Percentiles rank a stretch among this genome's conserved stretches.
Conservation (phyloP, 2,113 vertebrate species). For the Chelonoidis abingdonii region DNA sequence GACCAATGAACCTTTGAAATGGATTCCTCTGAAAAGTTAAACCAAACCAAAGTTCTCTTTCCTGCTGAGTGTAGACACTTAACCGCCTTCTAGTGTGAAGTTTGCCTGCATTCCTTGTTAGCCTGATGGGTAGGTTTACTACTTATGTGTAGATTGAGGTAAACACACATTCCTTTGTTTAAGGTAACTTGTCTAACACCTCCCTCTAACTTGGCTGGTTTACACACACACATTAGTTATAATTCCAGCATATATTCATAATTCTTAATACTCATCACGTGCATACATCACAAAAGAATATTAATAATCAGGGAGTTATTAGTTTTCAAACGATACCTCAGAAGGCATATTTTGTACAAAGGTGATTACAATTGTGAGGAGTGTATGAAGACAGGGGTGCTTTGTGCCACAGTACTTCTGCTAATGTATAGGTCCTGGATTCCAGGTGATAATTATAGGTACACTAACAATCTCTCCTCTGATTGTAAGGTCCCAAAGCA, state of each 20-base stretch:
- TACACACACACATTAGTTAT: not conserved
- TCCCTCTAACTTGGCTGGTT: not conserved
- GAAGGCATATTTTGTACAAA: not conserved
- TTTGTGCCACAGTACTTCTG: not conserved
- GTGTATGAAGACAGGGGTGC: not conserved
- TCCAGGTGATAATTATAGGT: not conserved
- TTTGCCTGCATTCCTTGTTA: not conserved
- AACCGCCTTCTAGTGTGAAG: not conserved
- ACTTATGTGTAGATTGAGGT: not conserved
- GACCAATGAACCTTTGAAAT: not conserved
- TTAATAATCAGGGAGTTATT: not conserved
- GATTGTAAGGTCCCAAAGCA: not conserved
- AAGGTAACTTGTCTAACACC: not conserved
- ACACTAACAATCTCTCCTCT: not conserved
- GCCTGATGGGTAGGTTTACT: not conserved
- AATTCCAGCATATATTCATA: not conserved
- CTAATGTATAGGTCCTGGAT: not conserved
- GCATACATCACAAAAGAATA: not conserved
- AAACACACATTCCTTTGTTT: not conserved
- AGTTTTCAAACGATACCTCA: not conserved
- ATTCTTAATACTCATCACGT: not conserved
- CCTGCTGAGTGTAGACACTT: not conserved
- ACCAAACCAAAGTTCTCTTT: not conserved
- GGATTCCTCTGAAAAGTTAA: not conserved
- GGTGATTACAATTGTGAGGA: not conserved